Conservation (phyloP, 2,797 vertebrate species). For the Chiroxiphia lanceolata region DNA sequence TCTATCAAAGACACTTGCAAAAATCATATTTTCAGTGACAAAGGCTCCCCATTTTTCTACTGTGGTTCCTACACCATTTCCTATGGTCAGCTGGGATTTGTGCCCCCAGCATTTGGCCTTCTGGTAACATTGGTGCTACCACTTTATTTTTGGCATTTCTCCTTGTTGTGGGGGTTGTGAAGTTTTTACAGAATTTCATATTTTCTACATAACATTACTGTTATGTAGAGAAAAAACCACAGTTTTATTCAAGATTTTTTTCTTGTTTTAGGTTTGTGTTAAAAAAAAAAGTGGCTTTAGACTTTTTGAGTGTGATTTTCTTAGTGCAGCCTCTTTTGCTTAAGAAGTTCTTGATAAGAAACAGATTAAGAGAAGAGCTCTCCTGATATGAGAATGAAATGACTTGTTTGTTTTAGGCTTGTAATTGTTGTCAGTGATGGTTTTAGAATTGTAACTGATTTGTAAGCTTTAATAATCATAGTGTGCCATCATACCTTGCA, state of each 20-base stretch:
- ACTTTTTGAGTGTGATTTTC: background rate
- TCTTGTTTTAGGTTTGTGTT: background rate
- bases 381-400: background rate
- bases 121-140: background rate
- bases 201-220: background rate
- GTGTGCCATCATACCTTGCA: background rate
- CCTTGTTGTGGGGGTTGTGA: background rate
- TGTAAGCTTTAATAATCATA: slow-evolving; percentile 9
- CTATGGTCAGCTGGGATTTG: background rate
- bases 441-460: slow-evolving; percentile 22
- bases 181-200: background rate
- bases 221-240: background rate
- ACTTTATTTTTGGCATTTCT: background rate
- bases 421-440: background rate
- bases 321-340: background rate
- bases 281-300: background rate
- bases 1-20: background rate
- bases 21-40: rapidly evolving
- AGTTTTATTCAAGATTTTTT: background rate
- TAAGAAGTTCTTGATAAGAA: background rate
- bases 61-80: background rate
- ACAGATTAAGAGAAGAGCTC: background rate
- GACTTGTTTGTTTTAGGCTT: background rate
- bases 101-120: background rate
- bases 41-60: background rate